Evolutionary conservation across 2,797 vertebrate species (phyloP).

Genomic region (Lateolabrax maculatus): DNA sequence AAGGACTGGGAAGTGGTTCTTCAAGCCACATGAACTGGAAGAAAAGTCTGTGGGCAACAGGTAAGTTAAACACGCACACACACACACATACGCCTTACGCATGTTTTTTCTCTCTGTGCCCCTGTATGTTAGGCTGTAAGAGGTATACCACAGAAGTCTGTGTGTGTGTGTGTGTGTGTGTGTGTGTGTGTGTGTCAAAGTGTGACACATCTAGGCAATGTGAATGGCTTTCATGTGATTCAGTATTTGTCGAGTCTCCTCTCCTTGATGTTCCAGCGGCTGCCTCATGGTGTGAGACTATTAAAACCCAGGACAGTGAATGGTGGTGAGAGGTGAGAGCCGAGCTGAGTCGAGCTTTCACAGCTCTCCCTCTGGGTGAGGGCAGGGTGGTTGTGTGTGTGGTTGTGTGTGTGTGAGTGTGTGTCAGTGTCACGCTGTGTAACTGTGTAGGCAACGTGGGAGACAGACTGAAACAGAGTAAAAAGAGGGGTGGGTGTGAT

Average conservation of each 20-base stretch:
- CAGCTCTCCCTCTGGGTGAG: constrained; percentile 27
- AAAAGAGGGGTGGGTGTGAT: constrained; percentile 69
- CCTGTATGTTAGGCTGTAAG: background rate
- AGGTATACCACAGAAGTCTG: background rate
- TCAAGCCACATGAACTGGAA: constrained; percentile 93
- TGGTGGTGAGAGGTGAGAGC: constrained; percentile 59
- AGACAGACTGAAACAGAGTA: constrained; percentile 64
- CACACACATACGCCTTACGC: background rate
- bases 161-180: constrained; percentile 27
- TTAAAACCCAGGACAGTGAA: constrained; percentile 58
- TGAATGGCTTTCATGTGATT: constrained; percentile 61
- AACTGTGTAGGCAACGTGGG: constrained; percentile 62
- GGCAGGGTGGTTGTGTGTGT: constrained; percentile 25
- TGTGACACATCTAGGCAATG: constrained; percentile 36
- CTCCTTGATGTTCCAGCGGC: constrained; percentile 55
- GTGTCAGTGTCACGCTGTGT: constrained; percentile 59
- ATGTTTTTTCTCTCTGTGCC: background rate
- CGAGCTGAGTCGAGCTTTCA: constrained; percentile 51
- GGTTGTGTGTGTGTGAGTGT: constrained; percentile 30
- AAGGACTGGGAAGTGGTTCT: constrained; percentile 97
- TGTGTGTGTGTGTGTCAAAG: constrained; percentile 26
- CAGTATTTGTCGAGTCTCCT: constrained; percentile 40
- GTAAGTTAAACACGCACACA: constrained; percentile 76
- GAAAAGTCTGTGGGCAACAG: constrained; percentile 94
- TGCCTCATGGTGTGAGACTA: constrained; percentile 61